A percentile compares a stretch with the other conserved stretches of the same genome.
phyloP scores from a whole-genome alignment of 1,140 invertebrate species.

The Cryptotermes secundus region DNA sequence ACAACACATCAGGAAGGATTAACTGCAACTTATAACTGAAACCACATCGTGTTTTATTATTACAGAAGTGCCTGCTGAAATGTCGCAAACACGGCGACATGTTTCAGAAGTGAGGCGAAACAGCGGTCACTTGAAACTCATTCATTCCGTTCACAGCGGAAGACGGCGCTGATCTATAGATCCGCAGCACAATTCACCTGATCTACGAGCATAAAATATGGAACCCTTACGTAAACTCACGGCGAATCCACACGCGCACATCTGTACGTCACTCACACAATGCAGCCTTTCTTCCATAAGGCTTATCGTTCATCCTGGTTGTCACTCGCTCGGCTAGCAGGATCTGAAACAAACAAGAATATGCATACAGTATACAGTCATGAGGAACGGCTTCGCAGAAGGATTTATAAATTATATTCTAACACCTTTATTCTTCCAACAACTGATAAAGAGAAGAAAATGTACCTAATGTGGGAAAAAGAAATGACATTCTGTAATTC shows the following conservation, averaged over 20 bases:
- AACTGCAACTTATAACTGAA: no score
- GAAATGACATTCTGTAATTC: no score
- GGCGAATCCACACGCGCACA: neutral
- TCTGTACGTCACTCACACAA: neutral
- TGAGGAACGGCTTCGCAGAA: no score
- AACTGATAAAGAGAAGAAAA: no score
- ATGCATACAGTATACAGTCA: no score
- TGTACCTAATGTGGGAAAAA: no score
- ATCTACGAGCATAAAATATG: neutral
- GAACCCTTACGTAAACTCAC: neutral
- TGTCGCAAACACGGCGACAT: neutral
- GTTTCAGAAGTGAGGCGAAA: neutral
- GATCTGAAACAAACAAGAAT: neutral
- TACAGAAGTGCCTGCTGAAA: no score
- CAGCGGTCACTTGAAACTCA: neutral
- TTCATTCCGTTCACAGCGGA: neutral
- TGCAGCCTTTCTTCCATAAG: neutral
- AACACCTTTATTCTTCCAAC: no score
- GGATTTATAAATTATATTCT: no score
- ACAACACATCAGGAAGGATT: neutral
- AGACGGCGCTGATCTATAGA: neutral
- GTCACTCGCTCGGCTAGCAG: neutral
- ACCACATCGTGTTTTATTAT: no score
- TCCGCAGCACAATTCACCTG: neutral
- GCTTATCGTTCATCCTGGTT: neutral